Conservation (phyloP, 2,797 vertebrate species). For the Nyctibius grandis region DNA sequence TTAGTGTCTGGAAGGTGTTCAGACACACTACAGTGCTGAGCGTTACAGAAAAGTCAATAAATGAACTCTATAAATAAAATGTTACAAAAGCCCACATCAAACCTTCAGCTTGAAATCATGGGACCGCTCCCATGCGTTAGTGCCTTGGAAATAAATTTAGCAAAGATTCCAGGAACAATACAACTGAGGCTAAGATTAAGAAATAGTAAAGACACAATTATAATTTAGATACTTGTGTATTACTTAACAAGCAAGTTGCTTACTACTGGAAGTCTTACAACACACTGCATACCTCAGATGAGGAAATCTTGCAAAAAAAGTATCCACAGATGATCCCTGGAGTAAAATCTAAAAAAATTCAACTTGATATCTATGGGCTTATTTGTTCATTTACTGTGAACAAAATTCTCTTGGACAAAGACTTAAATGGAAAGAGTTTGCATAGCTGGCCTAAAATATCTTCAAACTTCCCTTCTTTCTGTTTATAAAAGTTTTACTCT, state of each 20-base stretch:
- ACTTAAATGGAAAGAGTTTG: background rate
- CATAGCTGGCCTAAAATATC: background rate
- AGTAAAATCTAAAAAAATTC: background rate
- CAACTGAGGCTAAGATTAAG: background rate
- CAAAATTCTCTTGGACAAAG: background rate
- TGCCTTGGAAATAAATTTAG: constrained; percentile 3
- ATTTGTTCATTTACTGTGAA: background rate
- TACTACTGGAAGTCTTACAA: background rate
- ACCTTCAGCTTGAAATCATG: background rate
- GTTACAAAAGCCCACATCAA: background rate
- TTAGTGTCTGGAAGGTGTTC: background rate
- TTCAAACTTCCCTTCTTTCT: background rate
- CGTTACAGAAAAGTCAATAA: constrained; percentile 12
- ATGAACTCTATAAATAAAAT: constrained; percentile 32
- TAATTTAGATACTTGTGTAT: background rate
- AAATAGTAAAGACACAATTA: background rate
- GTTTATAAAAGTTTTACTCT: background rate
- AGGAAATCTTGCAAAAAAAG: background rate
- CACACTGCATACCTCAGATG: background rate
- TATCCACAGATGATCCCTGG: background rate
- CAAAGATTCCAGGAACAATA: background rate
- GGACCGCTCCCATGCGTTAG: background rate
- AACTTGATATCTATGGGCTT: background rate
- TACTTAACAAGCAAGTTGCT: background rate
- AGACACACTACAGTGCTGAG: background rate